phyloP scores from a whole-genome alignment of 2,888 invertebrate genomes.

The Cerastis rubricosa region DNA sequence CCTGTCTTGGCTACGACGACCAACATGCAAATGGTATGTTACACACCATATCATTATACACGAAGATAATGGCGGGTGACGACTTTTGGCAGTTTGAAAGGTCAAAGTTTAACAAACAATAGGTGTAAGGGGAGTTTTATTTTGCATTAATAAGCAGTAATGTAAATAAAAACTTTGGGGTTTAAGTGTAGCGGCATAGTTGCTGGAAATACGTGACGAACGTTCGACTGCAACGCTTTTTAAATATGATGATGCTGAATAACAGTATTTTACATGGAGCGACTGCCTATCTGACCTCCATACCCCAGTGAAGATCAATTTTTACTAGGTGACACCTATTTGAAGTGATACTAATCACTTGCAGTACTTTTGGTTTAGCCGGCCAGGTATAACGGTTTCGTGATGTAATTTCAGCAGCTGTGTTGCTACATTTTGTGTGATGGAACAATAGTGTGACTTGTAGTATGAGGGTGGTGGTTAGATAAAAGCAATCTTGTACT shows the following conservation, averaged over 20 bases:
- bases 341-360: background rate
- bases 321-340: background rate
- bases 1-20: slow-evolving; percentile 71
- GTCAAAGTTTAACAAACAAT: background rate
- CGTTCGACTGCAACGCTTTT: background rate
- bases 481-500: slow-evolving; percentile 28
- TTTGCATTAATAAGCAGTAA: background rate
- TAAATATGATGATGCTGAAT: background rate
- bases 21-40: slow-evolving; percentile 79
- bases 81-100: background rate
- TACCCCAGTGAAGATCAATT: background rate
- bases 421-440: slow-evolving; percentile 28
- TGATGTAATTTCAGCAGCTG: slow-evolving; percentile 23
- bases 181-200: slow-evolving; percentile 19
- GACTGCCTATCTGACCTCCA: background rate
- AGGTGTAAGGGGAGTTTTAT: background rate
- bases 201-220: background rate
- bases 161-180: slow-evolving; percentile 43
- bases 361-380: background rate
- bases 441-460: slow-evolving; percentile 27
- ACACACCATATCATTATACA: background rate
- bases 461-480: slow-evolving; percentile 21
- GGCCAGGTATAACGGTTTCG: background rate
- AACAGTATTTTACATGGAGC: background rate
- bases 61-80: background rate